Conservation (phyloP, 2,888 invertebrate species). For the Dryococelus australis region DNA sequence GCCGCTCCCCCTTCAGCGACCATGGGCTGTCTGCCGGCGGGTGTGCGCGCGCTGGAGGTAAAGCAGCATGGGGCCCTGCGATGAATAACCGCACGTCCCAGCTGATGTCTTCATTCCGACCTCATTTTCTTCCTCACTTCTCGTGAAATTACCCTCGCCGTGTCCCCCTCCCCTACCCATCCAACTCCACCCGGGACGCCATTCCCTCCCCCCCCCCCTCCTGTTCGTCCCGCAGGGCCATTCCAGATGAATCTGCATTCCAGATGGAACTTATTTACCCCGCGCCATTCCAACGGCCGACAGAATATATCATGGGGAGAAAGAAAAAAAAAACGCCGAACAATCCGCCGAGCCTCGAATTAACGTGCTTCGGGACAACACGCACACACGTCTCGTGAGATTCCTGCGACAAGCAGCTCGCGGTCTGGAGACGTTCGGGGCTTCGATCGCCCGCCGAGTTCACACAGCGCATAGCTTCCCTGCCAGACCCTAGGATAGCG, state of each 20-base stretch:
- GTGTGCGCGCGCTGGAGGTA: neutral
- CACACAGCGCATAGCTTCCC: no score
- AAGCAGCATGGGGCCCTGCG: neutral
- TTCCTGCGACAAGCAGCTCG: neutral
- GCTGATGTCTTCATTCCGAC: constrained; percentile 38
- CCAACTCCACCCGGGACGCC: neutral
- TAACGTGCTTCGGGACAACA: neutral
- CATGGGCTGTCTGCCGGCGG: neutral
- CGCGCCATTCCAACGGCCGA: neutral
- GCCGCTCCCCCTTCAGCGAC: neutral
- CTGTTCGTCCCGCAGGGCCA: neutral
- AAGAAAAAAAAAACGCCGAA: neutral
- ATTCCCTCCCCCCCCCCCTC: neutral
- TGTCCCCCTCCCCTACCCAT: constrained; percentile 19
- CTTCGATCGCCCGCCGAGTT: no score
- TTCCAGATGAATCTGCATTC: constrained; percentile 16
- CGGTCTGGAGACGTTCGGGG: no score
- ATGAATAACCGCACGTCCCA: constrained; percentile 23
- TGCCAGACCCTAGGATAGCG: no score
- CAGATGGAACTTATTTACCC: neutral
- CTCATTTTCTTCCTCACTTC: constrained; percentile 43
- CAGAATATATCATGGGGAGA: neutral
- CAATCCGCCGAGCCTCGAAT: neutral
- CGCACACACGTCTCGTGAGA: neutral
- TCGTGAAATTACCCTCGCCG: constrained; percentile 37